Evolutionary conservation across 2,888 invertebrate genomes (phyloP), one percentile per base, ranked within the genome.

Genomic region (Agonum fuliginosum): DNA sequence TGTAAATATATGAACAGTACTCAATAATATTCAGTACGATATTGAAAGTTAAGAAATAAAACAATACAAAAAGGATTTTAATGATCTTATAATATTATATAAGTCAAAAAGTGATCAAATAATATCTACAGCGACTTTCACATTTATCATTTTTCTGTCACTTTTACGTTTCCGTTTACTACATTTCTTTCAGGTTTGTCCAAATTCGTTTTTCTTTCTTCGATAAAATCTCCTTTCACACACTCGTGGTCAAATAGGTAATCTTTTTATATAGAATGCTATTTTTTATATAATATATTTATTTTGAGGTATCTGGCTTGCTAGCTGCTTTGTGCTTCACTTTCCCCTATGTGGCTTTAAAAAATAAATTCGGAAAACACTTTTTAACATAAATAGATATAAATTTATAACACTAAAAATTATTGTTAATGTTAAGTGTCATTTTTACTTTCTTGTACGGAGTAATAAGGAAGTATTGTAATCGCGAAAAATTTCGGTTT

Each of bases 161-260:
- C 58, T 62, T 27, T 62, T 54, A 54, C 54, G 54, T 54, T 54
- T 54, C 54, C 54, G 54, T 54, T 54, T 54, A 54, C 54, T 54
- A 24, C 24, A 62, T 30, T 62, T 62, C 58, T 30, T 62, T 62
- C 58, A 62, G 58, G 58, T 62, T 30, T 62, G 27, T 30, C 58
- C 30, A 30, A 30, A 62, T 62, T 62, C 58, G 58, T 62, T 62
- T 54, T 54, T 54, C 54, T 54, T 54, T 54, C 54, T 54, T 54
- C 22, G 54, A 54, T 54, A 54, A 54, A 54, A 54, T 54, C 54
- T 22, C 54, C 24, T 54, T 54, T 22, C 54, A 54, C 54, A 22
- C 54, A 54, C 22, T 54, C n/a, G 54, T 54, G 54, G 22, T 22
- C 54, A 54, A 54, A 54, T 54, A n/a, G n/a, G n/a, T n/a, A 54